Conservation (phyloP, 2,888 invertebrate genomes). For the Drosophila silvestris region DNA sequence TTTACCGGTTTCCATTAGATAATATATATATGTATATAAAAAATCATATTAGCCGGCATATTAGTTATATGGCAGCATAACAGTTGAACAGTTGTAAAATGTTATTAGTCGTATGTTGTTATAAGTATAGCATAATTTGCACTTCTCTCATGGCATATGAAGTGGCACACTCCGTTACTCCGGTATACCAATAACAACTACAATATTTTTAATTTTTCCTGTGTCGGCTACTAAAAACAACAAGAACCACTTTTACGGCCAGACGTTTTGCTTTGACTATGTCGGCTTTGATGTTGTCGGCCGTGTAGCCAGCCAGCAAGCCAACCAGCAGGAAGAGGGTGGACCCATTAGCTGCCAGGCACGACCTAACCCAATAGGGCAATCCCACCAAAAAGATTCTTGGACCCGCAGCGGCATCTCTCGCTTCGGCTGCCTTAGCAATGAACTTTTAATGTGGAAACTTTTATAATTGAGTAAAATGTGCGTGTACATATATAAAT, state of each 20-base stretch:
- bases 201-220: conserved; percentile 61
- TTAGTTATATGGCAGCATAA: neutral
- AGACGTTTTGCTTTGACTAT: conserved; percentile 67
- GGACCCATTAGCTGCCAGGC: conserved; percentile 41
- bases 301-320: conserved; percentile 6
- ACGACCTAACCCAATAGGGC: conserved; percentile 69
- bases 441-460: conserved; percentile 83
- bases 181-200: conserved; percentile 14
- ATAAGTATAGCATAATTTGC: neutral
- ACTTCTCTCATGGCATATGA: neutral
- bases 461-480: conserved; percentile 83
- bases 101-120: too few relatives aligned
- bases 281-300: conserved; percentile 72
- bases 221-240: conserved; percentile 49
- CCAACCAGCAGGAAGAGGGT: conserved; percentile 1
- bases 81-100: neutral
- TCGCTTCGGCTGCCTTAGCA: conserved; percentile 63
- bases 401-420: conserved; percentile 30
- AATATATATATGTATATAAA: neutral
- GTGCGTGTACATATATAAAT: conserved; percentile 53
- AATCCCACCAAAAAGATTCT: conserved; percentile 35
- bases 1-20: neutral
- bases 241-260: conserved; percentile 57
- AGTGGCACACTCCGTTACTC: neutral
- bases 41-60: neutral